phyloP scores from a whole-genome alignment of 1,140 invertebrate genomes.

The Panagrolaimus sp. region DNA sequence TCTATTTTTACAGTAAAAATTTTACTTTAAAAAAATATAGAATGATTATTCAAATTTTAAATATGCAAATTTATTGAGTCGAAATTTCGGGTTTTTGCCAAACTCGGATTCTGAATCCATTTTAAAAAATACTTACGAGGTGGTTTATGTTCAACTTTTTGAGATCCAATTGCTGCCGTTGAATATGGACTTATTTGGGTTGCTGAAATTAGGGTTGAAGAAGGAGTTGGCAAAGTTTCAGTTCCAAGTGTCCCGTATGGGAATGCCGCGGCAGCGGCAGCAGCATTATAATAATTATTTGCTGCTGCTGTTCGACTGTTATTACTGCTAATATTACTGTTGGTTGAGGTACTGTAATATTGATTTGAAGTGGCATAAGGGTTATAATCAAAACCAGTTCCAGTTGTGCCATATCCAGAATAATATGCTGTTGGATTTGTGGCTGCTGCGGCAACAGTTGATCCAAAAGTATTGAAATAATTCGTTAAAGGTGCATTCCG shows the following conservation, averaged over 20 bases:
- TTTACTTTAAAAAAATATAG: too few species aligned
- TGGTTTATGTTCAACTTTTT: too few species aligned
- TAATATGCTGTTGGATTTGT: constrained; percentile 5
- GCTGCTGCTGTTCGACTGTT: not conserved
- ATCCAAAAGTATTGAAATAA: not conserved
- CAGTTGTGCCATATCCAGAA: not conserved
- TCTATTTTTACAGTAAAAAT: too few species aligned
- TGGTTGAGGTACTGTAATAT: too few species aligned
- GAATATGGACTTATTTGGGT: too few species aligned
- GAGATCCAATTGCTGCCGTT: too few species aligned
- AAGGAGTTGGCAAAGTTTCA: not conserved
- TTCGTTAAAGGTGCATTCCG: not conserved
- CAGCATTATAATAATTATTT: not conserved
- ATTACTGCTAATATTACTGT: not conserved
- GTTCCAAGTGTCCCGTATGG: not conserved
- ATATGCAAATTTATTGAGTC: too few species aligned
- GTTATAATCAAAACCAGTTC: not conserved
- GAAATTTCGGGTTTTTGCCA: too few species aligned
- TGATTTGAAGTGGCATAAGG: not conserved
- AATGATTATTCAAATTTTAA: too few species aligned
- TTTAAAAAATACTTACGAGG: too few species aligned
- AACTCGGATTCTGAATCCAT: too few species aligned
- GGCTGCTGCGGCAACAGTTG: not conserved
- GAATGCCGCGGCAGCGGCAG: not conserved
- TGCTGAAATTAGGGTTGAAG: too few species aligned